These are phyloP conservation scores for Macaria notata DNA, from an alignment of 2,888 invertebrate genomes.

Conservation along the genomic window DNA sequence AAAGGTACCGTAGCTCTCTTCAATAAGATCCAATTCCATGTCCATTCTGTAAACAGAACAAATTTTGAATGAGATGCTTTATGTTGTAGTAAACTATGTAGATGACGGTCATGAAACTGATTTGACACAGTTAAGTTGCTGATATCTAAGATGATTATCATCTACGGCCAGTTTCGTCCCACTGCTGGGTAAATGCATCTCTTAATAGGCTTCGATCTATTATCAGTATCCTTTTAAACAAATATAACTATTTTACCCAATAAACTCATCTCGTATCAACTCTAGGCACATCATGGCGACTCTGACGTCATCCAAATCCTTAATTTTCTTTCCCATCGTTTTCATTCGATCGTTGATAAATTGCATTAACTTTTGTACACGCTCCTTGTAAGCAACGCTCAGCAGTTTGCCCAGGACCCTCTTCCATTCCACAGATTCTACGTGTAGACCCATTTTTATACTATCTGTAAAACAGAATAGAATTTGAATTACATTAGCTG, in stretches of 20 bases:
- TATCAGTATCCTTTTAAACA: too few relatives aligned
- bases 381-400: conserved; percentile 85
- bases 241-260: conserved; percentile 65
- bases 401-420: conserved; percentile 86
- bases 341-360: conserved; percentile 90
- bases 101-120: too few relatives aligned
- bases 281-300: conserved; percentile 90
- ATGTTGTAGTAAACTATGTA: too few relatives aligned
- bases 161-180: too few relatives aligned
- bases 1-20: conserved; percentile 89
- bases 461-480: conserved; percentile 69
- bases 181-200: too few relatives aligned
- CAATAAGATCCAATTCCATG: conserved; percentile 87
- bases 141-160: too few relatives aligned
- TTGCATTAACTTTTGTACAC: conserved; percentile 86
- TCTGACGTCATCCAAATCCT: conserved; percentile 90
- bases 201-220: too few relatives aligned
- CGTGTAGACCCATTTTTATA: conserved; percentile 84
- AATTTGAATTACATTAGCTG: neutral
- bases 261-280: conserved; percentile 88
- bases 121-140: too few relatives aligned
- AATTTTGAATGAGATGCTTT: neutral
- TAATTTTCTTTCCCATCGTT: conserved; percentile 85
- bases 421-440: conserved; percentile 92
- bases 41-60: conserved; percentile 82